Evolutionary conservation across 2,797 vertebrate species (phyloP), one percentile per base, ranked within the genome.

Genomic region (Labeo calbasu): DNA sequence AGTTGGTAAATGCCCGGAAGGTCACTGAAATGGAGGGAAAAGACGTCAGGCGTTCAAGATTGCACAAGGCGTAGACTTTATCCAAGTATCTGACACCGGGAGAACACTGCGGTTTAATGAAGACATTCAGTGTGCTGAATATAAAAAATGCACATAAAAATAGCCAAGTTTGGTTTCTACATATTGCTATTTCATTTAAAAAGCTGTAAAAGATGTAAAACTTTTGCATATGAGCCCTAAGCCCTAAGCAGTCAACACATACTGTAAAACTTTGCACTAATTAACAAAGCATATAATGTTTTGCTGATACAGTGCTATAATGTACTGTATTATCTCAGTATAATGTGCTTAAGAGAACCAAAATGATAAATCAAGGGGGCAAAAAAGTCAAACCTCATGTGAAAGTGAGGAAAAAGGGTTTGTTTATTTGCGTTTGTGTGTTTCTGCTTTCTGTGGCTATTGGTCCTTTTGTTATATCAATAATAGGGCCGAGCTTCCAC

Each of bases 401-500:
- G 36, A 51, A 61, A 61, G 51, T 23, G n/a, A 36, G 21, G 25
- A 70, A 77, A 70, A 63, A 2, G 7, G 25, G 19, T 61, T 78
- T 80, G 61, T 79, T 77, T 83, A 78, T 69, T 61, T 73, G 59
- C 51, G 48, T 69, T 43, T 75, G 77, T 81, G 61, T 85, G 32
- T 76, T 71, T 83, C 23, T 70, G 23, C 72, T 80, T 40, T 63
- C 48, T 59, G 25, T 53, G 48, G 32, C 80, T 69, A 82, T 69
- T 63, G 59, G 57, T 81, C 46, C 61, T 71, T 86, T 86, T 78
- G 86, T 90, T 86, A 90, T 71, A 75, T 59, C 84, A 84, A 90
- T 91, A 87, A 85, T 83, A 85, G 48, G 69, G 48, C 82, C 43
- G 63, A 86, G 89, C 90, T 86, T 84, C 85, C 19, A 46, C 59